Base-by-base conservation (phyloP, 2,888 invertebrate genomes). In the Dascillus cervinus region DNA sequence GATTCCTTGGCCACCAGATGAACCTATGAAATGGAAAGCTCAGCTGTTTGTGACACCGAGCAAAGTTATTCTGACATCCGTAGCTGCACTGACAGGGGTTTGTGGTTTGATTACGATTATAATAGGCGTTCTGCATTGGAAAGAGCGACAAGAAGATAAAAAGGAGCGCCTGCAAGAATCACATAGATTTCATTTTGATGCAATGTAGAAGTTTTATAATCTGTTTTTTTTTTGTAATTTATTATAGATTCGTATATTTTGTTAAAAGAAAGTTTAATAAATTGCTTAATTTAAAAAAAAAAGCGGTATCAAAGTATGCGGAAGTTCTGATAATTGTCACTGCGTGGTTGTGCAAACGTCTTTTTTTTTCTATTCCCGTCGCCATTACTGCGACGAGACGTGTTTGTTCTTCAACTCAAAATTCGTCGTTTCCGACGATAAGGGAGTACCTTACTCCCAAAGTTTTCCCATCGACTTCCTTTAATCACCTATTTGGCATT, bases 11-110 rank as follows among this genome's bases (percentile, higher is more conserved):
- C 91, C 89, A 3, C 74, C 79, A 1, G 69, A 74, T 39, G 73
- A 85, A 31, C 83, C 92, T 0, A 71, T 71, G 2, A 75, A 75
- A 46, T 96, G 96, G 96, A 82, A 79, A 50, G 88, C 85, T 10
- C 89, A 91, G 55, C 68, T 96, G 9, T 96, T 94, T 70, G 88
- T 96, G 0, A 94, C 94, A 1, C 95, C 95, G 0, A 92, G 92
- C 60, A 88, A 90, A 65, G 71, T 92, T 31, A 91, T 95, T 56
- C 66, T 90, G n/a, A 78, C 90, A 65, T 94, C 92, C 55, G 90
- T 90, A 1, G 81, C 83, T 38, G 90, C 92, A 0, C 66, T 96
- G 34, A 76, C 89, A 3, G 89, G 84, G 8, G 86, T 92, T 6
- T 88, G 94, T 58, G 72, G 82, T 24, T 70, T 94, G 19, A 85